phyloP scores from a whole-genome alignment of 2,113 vertebrate species.

The rat (Rattus norvegicus) region GRCr8 NC_086021.1:49784001-49784500 shows the following conservation, averaged over 20 bases:
- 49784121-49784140: background rate
- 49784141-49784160: background rate
- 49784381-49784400: no score
- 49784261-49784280: background rate
- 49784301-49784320: no score
- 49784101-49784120: background rate
- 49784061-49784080: slow-evolving; percentile 58
- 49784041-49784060: slow-evolving; percentile 70
- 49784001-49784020: slow-evolving; percentile 77
- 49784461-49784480: no score
- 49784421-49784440: background rate
- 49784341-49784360: background rate
- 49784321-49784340: background rate
- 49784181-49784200: background rate
- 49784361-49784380: background rate
- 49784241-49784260: background rate
- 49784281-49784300: background rate
- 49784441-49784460: background rate
- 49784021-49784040: slow-evolving; percentile 77
- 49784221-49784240: background rate
- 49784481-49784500: background rate
- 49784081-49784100: slow-evolving; percentile 61
- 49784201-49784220: background rate
- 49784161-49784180: background rate
- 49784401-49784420: background rate